Conservation (phyloP, 2,113 vertebrate genomes). For the Cervus canadensis region DNA sequence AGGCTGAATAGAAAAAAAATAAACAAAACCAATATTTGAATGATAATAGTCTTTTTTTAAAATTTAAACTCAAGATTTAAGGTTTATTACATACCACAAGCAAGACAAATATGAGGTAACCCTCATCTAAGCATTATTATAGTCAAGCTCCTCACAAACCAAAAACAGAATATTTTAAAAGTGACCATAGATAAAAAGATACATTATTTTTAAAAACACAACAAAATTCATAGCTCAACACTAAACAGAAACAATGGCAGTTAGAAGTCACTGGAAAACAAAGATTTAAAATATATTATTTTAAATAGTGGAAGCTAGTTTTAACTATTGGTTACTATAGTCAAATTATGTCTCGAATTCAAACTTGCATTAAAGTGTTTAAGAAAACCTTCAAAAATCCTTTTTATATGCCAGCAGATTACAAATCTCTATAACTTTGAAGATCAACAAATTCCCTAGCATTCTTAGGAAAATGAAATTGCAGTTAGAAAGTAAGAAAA, state of each 20-base stretch:
- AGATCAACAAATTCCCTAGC: background rate
- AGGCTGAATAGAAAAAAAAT: background rate
- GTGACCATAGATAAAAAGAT: background rate
- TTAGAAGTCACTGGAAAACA: background rate
- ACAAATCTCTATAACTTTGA: background rate
- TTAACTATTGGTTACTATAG: background rate
- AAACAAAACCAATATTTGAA: background rate
- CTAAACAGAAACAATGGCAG: background rate
- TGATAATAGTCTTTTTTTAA: background rate
- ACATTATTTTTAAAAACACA: background rate
- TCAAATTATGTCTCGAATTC: background rate
- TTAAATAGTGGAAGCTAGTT: background rate
- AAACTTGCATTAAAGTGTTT: background rate
- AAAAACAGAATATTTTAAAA: background rate
- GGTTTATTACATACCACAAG: background rate
- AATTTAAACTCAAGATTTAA: background rate
- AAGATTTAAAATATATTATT: background rate
- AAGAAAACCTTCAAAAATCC: background rate
- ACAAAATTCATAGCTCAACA: background rate
- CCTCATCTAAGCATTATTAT: background rate
- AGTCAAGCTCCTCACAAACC: background rate
- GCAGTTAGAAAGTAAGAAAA: background rate
- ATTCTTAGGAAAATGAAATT: background rate
- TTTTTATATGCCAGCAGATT: background rate
- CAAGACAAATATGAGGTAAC: background rate